Percentiles rank a stretch among this genome's conserved stretches.
These are phyloP conservation scores for Drosophila jambulina DNA, from an alignment of 1,140 invertebrate genomes.

Conservation along the genomic window DNA sequence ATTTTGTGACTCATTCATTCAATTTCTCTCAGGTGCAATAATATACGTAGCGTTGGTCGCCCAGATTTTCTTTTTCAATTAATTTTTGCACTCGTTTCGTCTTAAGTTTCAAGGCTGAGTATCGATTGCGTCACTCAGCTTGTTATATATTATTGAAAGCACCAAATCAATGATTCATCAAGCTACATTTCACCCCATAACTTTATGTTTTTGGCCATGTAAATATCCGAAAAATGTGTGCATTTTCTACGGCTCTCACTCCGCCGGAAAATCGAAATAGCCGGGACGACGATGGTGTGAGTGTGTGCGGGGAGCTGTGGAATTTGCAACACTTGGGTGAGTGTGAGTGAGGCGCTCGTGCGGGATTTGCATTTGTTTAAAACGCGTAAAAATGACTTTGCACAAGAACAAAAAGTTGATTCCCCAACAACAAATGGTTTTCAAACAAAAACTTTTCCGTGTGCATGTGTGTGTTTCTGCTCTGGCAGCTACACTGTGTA, in stretches of 20 bases:
- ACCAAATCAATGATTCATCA: conserved; percentile 19
- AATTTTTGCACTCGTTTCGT: conserved; percentile 5
- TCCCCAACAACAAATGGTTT: conserved; percentile 44
- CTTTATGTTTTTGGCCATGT: conserved; percentile 5
- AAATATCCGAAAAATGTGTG: conserved; percentile 27
- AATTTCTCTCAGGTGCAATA: not conserved
- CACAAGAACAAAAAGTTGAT: conserved; percentile 31
- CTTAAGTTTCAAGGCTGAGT: conserved; percentile 16
- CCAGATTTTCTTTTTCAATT: conserved; percentile 2
- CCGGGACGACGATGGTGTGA: not conserved
- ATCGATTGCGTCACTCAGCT: conserved; percentile 5
- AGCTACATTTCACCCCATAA: conserved; percentile 4
- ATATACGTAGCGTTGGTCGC: not conserved
- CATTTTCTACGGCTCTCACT: conserved; percentile 15
- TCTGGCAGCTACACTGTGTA: conserved; percentile 3
- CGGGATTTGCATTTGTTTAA: conserved; percentile 62
- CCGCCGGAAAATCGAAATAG: conserved; percentile 31
- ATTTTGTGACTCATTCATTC: not conserved
- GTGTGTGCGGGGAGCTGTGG: not conserved
- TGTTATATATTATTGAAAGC: conserved; percentile 7
- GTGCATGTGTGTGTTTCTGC: not conserved
- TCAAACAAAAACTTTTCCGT: conserved; percentile 46
- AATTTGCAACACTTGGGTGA: conserved; percentile 7
- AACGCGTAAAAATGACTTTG: conserved; percentile 54
- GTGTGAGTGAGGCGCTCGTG: conserved; percentile 14